Evolutionary conservation across 2,797 vertebrate genomes (phyloP), one percentile per base, ranked within the genome.

Genomic region (Pangasius larnaudii): DNA sequence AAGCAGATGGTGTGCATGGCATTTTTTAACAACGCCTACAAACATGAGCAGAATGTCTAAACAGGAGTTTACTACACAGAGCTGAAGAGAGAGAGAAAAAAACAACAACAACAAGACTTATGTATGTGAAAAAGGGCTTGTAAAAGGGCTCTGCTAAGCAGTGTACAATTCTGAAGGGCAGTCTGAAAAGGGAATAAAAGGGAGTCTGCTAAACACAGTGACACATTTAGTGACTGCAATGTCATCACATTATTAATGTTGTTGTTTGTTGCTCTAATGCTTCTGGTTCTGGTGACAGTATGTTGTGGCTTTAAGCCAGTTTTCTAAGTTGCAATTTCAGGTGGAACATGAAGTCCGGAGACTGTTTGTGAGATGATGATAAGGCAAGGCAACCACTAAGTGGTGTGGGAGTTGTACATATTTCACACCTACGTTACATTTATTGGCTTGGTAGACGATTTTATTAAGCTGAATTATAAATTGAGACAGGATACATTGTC

Each of bases 1-100:
- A 77, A 49, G 81, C 85, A 80, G 63, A 84, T 69, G 65, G 81
- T 79, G 36, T 89, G 74, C 74, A 81, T 39, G 53, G 74, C 63
- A 84, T 63, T 81, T 80, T 51, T 53, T 30, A 69, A 69, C 63
- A 49, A 42, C 58, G 69, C 59, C 42, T 84, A 89, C 51, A 87
- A 85, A 46, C 59, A 59, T 24, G 83, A 56, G 30, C 53, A 58
- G 72, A 88, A 58, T 27, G 71, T 85, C 42, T 65, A 56, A 88
- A 84, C 11, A 30, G 87, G 13, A 78, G 82, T 67, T 84, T 75
- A 78, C 59, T 67, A 56, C 49, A 78, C 6, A 3, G 63, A 69
- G 46, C 63, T 69, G 42, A 22, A 30, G 5, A 42, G 7, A 46
- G 11, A 30, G 5, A 42, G 7, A 46, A 27, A 39, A 27, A 59